Conservation (phyloP, 2,888 invertebrate genomes). For the Bhutanitis thaidina region DNA sequence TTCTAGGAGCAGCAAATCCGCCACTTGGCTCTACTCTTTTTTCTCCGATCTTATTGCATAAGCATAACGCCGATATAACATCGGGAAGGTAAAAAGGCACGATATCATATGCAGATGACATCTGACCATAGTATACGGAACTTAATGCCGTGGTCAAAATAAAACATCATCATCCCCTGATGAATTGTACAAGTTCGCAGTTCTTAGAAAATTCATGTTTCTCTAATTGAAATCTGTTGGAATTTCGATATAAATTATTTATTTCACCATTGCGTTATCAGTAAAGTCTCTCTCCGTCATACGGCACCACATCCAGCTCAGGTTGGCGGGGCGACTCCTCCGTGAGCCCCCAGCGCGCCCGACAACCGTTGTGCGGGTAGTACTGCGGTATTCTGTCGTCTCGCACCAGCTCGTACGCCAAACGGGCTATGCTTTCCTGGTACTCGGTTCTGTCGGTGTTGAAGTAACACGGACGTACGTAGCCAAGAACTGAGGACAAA, state of each 20-base stretch:
- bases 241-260: not conserved
- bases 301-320: constrained; percentile 57
- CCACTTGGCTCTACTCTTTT: too few species aligned
- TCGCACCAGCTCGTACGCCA: constrained; percentile 64
- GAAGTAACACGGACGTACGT: constrained; percentile 52
- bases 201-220: too few species aligned
- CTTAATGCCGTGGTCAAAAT: too few species aligned
- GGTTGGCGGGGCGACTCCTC: constrained; percentile 62
- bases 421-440: constrained; percentile 55
- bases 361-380: constrained; percentile 55
- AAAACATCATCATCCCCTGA: too few species aligned
- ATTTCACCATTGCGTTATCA: constrained; percentile 25
- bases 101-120: too few species aligned
- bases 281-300: constrained; percentile 58
- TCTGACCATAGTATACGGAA: too few species aligned
- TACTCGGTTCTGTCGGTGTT: constrained; percentile 62
- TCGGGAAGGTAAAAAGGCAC: too few species aligned
- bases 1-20: too few species aligned
- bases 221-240: not conserved
- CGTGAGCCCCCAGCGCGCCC: constrained; percentile 59
- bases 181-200: too few species aligned
- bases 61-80: too few species aligned
- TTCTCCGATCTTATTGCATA: too few species aligned
- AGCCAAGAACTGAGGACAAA: constrained; percentile 54
- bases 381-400: constrained; percentile 59